Evolutionary conservation across 2,888 invertebrate genomes (phyloP).

Genomic region (Galerucella calmariensis): DNA sequence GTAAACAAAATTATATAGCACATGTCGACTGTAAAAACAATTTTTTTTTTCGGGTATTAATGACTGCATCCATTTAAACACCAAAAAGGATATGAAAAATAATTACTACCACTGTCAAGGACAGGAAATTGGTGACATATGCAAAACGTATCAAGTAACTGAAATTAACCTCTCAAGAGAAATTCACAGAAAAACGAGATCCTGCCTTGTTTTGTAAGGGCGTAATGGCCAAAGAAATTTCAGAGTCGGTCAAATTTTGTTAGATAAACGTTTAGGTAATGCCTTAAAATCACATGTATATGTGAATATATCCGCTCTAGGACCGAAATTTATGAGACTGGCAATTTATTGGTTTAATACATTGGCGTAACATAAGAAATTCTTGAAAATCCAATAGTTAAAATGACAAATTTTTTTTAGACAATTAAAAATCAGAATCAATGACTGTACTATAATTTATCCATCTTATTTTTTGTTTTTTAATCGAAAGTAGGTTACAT

Average conservation of each 20-base stretch:
- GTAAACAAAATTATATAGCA: neutral
- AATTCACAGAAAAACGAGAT: conserved; percentile 36
- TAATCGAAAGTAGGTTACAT: neutral
- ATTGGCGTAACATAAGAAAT: conserved; percentile 12
- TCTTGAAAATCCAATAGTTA: too few species aligned
- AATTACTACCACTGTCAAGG: conserved; percentile 34
- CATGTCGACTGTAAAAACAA: neutral
- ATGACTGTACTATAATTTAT: too few species aligned
- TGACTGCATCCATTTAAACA: conserved; percentile 18
- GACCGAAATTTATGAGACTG: conserved; percentile 27
- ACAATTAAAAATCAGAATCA: too few species aligned
- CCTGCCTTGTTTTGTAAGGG: conserved; percentile 29
- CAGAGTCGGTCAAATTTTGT: conserved; percentile 32
- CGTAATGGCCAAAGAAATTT: neutral
- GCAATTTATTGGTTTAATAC: conserved; percentile 23
- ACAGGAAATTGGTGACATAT: conserved; percentile 41
- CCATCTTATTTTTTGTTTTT: too few species aligned
- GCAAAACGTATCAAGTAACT: conserved; percentile 43
- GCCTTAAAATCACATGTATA: conserved; percentile 18
- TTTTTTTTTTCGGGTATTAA: neutral
- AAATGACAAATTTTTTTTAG: too few species aligned
- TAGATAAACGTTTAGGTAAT: conserved; percentile 25
- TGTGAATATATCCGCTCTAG: conserved; percentile 29
- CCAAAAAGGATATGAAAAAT: conserved; percentile 22
- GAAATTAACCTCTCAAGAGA: conserved; percentile 29